A percentile compares a stretch with the other conserved stretches of the same genome.
These are phyloP conservation scores for Pristionchus entomophagus DNA, from an alignment of 2,888 invertebrate genomes.

Conservation along the genomic window DNA sequence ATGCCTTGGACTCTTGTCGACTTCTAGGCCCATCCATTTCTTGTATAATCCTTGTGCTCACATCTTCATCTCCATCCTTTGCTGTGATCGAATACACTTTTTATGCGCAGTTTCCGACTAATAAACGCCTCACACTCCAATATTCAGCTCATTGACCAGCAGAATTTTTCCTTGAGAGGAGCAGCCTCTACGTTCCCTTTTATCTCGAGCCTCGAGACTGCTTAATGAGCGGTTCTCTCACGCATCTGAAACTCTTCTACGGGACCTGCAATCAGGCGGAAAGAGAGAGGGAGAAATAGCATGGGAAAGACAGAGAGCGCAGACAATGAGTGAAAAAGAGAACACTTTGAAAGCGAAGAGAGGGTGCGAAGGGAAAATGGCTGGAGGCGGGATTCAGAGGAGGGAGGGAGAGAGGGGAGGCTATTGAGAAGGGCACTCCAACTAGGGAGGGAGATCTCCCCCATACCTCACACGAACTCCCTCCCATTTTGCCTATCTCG, in stretches of 20 bases:
- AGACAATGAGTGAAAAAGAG: neutral
- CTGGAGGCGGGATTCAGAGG: slow-evolving; percentile 19
- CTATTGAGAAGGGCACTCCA: neutral
- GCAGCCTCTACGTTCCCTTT: neutral
- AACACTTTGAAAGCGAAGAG: neutral
- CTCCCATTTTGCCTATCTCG: neutral
- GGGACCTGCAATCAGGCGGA: neutral
- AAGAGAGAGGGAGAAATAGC: neutral
- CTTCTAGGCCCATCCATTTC: neutral
- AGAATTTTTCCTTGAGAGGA: no score
- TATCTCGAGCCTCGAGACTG: neutral
- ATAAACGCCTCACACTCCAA: neutral
- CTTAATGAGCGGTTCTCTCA: slow-evolving; percentile 21
- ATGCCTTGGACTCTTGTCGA: no score
- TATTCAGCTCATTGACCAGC: neutral
- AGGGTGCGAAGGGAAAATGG: neutral
- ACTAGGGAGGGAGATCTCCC: neutral
- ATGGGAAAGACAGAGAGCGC: neutral
- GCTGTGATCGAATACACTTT: neutral
- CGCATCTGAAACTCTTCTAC: slow-evolving; percentile 7
- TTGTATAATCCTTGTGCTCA: neutral
- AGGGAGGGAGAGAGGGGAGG: neutral
- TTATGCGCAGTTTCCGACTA: neutral
- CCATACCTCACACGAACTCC: neutral
- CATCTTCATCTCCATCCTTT: neutral